Evolutionary conservation across 2,797 vertebrate species (phyloP), one percentile per base, ranked within the genome.

Genomic region (Cheirogaleus major): DNA sequence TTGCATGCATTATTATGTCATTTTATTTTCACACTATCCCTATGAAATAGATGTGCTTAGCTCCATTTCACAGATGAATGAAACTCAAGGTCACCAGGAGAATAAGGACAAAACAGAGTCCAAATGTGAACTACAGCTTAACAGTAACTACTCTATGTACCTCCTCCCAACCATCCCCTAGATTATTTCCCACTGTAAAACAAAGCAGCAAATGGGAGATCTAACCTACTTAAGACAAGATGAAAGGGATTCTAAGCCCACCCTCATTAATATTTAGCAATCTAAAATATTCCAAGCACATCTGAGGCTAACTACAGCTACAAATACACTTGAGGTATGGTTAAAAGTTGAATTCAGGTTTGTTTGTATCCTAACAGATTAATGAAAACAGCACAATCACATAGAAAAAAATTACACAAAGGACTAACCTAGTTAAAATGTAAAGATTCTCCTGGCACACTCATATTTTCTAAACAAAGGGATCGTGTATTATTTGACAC

Each of bases 321-420:
- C 5, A 30, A 12, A 95, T 9, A 95, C 50, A 93, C n/a, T 18
- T 52, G 22, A 87, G 50, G 4, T 97, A 57, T 93, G 95, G 92
- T 86, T 97, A 79, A 96, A 96, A 95, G 97, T 1, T 97, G 96
- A 97, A 98, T 97, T 98, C 97, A 97, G 88, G 91, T 98, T 98
- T 97, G 61, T 2, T 96, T 96, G 93, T 95, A 98, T 93, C 61
- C 88, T 92, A 96, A 91, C n/a, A 82, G 45, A 95, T 83, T 45
- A 89, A 75, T 48, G 23, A 88, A 91, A 83, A 50, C 91, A 91
- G 50, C 15, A 63, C 14, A 89, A 79, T 91, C 88, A 92, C 52
- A 82, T 11, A 91, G 45, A 59, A 70, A 70, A 65, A 96, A 86
- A 83, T 52, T 80, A 92, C 23, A 84, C n/a, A 81, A 80, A 89